These are phyloP conservation scores for Neotoma lepida DNA, from an alignment of 2,113 vertebrate species.

Conservation along the genomic window DNA sequence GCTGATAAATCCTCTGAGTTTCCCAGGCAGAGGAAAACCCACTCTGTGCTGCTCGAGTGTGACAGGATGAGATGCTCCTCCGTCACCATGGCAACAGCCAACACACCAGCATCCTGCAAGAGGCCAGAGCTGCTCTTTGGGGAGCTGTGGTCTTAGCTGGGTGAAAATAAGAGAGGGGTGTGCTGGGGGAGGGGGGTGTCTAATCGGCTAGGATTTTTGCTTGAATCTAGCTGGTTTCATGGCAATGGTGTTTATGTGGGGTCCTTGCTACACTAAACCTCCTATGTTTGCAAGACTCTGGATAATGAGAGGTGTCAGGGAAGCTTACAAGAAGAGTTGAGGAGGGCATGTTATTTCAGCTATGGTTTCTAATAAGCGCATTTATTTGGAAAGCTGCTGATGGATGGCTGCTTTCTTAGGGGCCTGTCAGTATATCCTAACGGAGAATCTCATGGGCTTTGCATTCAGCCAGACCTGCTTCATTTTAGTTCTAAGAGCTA, in stretches of 20 bases:
- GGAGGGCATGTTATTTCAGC: not conserved
- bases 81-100: constrained; percentile 77
- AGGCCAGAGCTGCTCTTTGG: constrained; percentile 66
- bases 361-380: constrained; percentile 15
- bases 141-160: constrained; percentile 59
- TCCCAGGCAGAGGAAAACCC: constrained; percentile 82
- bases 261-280: not conserved
- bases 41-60: constrained; percentile 57
- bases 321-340: not conserved
- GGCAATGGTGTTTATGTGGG: not conserved
- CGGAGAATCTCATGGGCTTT: constrained; percentile 24
- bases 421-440: not conserved
- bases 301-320: constrained; percentile 29
- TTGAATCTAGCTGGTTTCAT: constrained; percentile 27
- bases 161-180: constrained; percentile 47
- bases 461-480: constrained; percentile 10
- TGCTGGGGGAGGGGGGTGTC: not conserved
- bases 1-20: constrained; percentile 68
- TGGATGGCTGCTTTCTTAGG: constrained; percentile 25
- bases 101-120: constrained; percentile 51
- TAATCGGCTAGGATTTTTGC: constrained; percentile 38
- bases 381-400: constrained; percentile 42
- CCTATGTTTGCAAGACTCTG: not conserved
- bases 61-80: constrained; percentile 65
- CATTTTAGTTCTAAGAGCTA: constrained; percentile 54